Percentiles rank a stretch among this genome's conserved stretches.
Conservation (phyloP, 2,888 invertebrate species). For the Lasius fuliginosus region DNA sequence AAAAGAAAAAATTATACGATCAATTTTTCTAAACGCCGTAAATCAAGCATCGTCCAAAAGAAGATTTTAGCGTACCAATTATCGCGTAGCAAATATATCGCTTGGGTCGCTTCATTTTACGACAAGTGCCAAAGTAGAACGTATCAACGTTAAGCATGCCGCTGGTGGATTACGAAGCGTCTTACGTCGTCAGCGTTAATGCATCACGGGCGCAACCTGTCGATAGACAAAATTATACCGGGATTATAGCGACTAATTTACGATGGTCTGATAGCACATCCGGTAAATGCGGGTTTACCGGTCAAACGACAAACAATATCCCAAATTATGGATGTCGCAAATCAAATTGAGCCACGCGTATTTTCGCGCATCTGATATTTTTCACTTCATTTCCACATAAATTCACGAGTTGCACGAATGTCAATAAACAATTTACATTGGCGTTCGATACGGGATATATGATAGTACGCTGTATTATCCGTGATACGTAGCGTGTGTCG, state of each 20-base stretch:
- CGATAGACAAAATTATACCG: conserved; percentile 55
- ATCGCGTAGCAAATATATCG: background rate
- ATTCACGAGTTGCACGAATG: conserved; percentile 25
- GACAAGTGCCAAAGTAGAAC: conserved; percentile 25
- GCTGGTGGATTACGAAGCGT: conserved; percentile 55
- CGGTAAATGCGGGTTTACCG: conserved; percentile 24
- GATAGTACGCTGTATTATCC: conserved; percentile 35
- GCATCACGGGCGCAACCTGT: conserved; percentile 47
- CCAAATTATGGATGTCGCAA: conserved; percentile 52
- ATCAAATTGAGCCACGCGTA: conserved; percentile 45
- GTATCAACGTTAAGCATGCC: conserved; percentile 41
- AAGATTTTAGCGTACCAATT: background rate
- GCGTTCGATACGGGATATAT: conserved; percentile 20
- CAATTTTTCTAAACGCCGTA: background rate
- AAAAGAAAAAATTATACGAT: background rate
- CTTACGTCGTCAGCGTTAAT: conserved; percentile 50
- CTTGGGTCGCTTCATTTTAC: background rate
- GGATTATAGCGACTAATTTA: conserved; percentile 58
- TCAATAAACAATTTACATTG: conserved; percentile 49
- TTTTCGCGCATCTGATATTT: conserved; percentile 35
- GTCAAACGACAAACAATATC: conserved; percentile 42
- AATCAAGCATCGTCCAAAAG: background rate
- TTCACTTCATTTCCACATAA: conserved; percentile 39
- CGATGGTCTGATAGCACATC: conserved; percentile 12
- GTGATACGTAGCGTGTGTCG: conserved; percentile 21